A percentile compares a stretch with the other conserved stretches of the same genome.
Evolutionary conservation across 2,797 vertebrate species (phyloP).

Genomic region (Cuniculus paca): DNA sequence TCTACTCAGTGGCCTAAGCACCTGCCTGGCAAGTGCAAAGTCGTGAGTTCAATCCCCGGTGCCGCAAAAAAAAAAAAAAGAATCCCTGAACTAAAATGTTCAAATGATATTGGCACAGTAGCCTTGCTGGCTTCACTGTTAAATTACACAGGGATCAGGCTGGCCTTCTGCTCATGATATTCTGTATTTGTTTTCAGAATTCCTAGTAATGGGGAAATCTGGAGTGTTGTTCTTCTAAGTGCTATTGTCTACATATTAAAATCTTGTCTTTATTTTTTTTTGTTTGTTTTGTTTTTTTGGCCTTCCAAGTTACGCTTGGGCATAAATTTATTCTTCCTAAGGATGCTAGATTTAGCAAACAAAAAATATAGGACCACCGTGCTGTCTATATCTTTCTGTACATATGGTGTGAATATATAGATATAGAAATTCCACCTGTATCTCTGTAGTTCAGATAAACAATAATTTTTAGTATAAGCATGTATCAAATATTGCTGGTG

Average conservation of each 20-base stretch:
- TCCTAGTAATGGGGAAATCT: neutral
- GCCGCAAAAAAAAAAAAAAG: neutral
- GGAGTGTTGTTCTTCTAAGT: neutral
- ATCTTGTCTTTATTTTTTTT: neutral
- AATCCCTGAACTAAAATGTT: neutral
- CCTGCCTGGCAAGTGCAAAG: no score
- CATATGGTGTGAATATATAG: rapidly evolving
- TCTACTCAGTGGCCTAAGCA: no score
- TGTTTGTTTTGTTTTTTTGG: neutral
- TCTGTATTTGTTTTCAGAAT: neutral
- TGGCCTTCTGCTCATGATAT: neutral
- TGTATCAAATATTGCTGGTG: neutral
- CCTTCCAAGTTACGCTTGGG: neutral
- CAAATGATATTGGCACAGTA: neutral
- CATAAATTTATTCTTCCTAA: neutral
- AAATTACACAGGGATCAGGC: neutral
- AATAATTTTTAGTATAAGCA: neutral
- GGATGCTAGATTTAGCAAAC: neutral
- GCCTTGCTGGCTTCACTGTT: neutral
- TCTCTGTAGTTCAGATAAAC: constrained; percentile 2
- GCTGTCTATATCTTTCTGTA: neutral
- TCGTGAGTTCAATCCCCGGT: no score
- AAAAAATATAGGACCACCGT: neutral
- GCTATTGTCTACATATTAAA: neutral
- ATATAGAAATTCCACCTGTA: neutral